phyloP scores from a whole-genome alignment of 1,140 invertebrate genomes.

The Luehdorfia chinensis region DNA sequence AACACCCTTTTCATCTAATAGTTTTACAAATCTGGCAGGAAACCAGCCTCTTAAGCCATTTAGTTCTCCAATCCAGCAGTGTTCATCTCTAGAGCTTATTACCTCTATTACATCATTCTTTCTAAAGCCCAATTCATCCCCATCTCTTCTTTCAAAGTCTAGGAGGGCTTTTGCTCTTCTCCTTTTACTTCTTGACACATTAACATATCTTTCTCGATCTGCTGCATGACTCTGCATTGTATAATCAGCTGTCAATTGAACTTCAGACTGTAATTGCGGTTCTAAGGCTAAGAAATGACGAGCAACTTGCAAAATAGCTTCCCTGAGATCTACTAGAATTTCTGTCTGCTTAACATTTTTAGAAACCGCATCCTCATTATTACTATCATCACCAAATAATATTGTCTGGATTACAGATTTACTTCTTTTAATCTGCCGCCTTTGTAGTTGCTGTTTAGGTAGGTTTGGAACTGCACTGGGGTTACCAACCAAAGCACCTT shows the following conservation, averaged over 20 bases:
- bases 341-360: constrained; percentile 98
- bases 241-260: constrained; percentile 94
- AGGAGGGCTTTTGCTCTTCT: constrained; percentile 96
- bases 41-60: constrained; percentile 99
- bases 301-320: constrained; percentile 94
- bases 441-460: constrained; percentile 91
- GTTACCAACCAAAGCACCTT: constrained; percentile 94
- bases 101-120: constrained; percentile 99
- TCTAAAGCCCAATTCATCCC: constrained; percentile 98
- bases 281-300: constrained; percentile 92
- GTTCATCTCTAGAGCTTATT: constrained; percentile 98
- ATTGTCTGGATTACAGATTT: constrained; percentile 95
- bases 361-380: constrained; percentile 91
- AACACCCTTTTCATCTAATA: constrained; percentile 98
- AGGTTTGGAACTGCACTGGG: constrained; percentile 92
- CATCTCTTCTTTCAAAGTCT: constrained; percentile 98
- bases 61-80: constrained; percentile 99
- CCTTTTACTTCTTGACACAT: constrained; percentile 90
- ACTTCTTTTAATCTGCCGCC: constrained; percentile 91
- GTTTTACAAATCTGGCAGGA: constrained; percentile 98
- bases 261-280: constrained; percentile 83
- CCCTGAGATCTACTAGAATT: constrained; percentile 96
- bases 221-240: constrained; percentile 95
- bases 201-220: constrained; percentile 96
- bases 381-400: constrained; percentile 87